Percentiles rank a stretch among this genome's conserved stretches.
Evolutionary conservation across 2,888 invertebrate species (phyloP).

Genomic region (Orthosia incerta): DNA sequence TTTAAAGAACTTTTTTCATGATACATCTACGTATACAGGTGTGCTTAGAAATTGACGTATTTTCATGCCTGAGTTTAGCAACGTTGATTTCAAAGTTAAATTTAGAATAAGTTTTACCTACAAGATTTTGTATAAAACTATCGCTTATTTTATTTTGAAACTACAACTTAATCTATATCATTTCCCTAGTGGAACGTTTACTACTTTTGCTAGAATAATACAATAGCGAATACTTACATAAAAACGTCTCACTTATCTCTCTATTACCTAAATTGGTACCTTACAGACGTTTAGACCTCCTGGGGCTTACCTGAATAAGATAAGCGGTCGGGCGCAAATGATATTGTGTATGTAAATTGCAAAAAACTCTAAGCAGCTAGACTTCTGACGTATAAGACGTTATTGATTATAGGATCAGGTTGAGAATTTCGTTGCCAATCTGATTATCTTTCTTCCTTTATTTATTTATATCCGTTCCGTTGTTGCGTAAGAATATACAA

Average conservation of each 20-base stretch:
- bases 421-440: not conserved
- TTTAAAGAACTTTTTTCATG: slow-evolving; percentile 1
- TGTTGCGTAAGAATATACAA: not conserved
- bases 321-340: slow-evolving; percentile 31
- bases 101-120: not conserved
- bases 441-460: not conserved
- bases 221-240: slow-evolving; percentile 6
- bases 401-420: slow-evolving; percentile 12
- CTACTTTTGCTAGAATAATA: slow-evolving; percentile 21
- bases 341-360: slow-evolving; percentile 34
- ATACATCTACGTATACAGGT: not conserved
- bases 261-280: slow-evolving; percentile 36
- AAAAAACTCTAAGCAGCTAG: slow-evolving; percentile 10
- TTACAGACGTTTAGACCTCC: slow-evolving; percentile 8
- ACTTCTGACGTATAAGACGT: not conserved
- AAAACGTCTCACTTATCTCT: slow-evolving; percentile 10
- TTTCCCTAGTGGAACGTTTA: slow-evolving; percentile 23
- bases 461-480: not conserved
- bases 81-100: too few relatives aligned
- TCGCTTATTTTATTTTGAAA: not conserved
- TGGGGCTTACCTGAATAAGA: slow-evolving; percentile 31
- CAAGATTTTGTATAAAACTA: not conserved
- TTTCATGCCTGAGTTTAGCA: not conserved
- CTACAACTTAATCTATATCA: not conserved
- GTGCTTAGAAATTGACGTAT: not conserved